A percentile compares a stretch with the other conserved stretches of the same genome.
These are phyloP conservation scores for Magallana angulata DNA, from an alignment of 1,140 invertebrate species.

Conservation along the genomic window DNA sequence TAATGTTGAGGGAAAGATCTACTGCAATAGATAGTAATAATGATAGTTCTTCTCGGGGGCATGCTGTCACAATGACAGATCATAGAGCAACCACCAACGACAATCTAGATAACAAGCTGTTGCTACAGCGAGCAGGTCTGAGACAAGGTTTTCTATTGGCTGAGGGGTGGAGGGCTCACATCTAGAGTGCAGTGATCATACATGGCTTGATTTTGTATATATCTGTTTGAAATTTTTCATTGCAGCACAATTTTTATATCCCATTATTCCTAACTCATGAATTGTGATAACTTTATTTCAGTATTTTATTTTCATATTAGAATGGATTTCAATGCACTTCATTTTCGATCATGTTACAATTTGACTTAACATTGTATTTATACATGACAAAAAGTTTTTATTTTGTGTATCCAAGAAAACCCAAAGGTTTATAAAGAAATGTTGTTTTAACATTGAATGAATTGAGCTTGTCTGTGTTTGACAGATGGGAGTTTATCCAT, in stretches of 20 bases:
- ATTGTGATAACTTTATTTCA: not conserved
- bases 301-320: not conserved
- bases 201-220: not conserved
- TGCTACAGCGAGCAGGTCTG: conserved; percentile 3
- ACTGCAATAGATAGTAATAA: not conserved
- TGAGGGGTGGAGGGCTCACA: conserved; percentile 10
- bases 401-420: no score
- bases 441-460: not conserved
- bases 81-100: not conserved
- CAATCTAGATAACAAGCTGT: not conserved
- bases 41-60: not conserved
- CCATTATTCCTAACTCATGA: no score
- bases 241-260: not conserved
- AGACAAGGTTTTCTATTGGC: not conserved
- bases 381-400: no score
- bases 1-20: conserved; percentile 7
- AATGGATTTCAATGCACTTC: not conserved
- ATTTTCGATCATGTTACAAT: not conserved
- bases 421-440: not conserved
- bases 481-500: conserved; percentile 50
- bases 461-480: conserved; percentile 26
- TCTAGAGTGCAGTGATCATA: not conserved
- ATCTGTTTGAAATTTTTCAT: not conserved
- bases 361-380: no score
- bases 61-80: conserved; percentile 6